Conservation (phyloP, 2,888 invertebrate species). For the Trimorus sp. region DNA sequence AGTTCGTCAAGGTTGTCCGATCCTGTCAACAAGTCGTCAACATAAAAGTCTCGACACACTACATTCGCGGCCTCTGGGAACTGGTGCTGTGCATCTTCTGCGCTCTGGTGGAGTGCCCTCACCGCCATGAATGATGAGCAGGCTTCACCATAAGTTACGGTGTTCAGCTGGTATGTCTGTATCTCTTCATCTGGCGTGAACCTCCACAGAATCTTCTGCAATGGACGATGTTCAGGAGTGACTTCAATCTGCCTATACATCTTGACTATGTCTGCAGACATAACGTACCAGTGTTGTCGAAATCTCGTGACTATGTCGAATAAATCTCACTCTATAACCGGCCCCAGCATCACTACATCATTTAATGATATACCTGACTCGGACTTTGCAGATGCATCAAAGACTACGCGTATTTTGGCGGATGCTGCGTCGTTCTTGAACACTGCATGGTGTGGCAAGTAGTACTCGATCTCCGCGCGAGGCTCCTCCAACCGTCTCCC, state of each 20-base stretch:
- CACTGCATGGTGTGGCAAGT: too few species aligned
- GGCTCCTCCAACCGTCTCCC: too few species aligned
- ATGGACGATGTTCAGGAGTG: conserved; percentile 57
- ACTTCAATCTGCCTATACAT: conserved; percentile 71
- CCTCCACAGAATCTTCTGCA: conserved; percentile 73
- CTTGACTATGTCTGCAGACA: conserved; percentile 47
- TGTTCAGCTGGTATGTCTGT: conserved; percentile 59
- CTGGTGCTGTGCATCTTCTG: conserved; percentile 35
- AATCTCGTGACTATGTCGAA: too few species aligned
- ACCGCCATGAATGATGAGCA: conserved; percentile 67
- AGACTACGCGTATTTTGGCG: too few species aligned
- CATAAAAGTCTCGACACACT: conserved; percentile 24
- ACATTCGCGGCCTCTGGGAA: conserved; percentile 46
- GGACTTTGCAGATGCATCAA: too few species aligned
- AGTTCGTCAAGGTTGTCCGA: too few species aligned
- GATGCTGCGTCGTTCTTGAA: too few species aligned
- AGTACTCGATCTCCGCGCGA: too few species aligned
- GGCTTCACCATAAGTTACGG: conserved; percentile 69
- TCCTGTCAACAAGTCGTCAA: conserved; percentile 43
- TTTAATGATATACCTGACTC: too few species aligned
- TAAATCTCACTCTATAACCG: too few species aligned
- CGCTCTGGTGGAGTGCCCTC: conserved; percentile 65
- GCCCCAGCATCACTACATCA: too few species aligned
- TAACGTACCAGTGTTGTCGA: too few species aligned
- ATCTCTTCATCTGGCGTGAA: conserved; percentile 30